Percentiles rank a stretch among this genome's conserved stretches.
Conservation (phyloP, 2,888 invertebrate genomes). For the Lepidochrysops patricia region DNA sequence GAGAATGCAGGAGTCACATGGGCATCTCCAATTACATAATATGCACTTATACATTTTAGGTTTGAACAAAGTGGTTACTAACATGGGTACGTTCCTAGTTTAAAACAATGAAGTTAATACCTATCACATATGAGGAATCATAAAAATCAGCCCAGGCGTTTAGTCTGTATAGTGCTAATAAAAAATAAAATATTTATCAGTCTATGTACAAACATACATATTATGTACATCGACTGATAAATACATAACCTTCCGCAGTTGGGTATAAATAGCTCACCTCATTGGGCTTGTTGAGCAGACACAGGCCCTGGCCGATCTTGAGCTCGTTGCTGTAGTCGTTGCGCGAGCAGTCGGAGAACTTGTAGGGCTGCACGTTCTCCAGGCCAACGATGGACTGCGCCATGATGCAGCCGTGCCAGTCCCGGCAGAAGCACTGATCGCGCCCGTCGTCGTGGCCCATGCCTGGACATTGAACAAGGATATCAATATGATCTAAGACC, state of each 20-base stretch:
- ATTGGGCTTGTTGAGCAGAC: slow-evolving; percentile 95
- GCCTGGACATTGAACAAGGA: slow-evolving; percentile 33
- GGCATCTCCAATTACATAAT: no score
- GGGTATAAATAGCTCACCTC: slow-evolving; percentile 73
- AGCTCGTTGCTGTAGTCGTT: slow-evolving; percentile 92
- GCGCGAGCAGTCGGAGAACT: slow-evolving; percentile 96
- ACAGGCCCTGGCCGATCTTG: slow-evolving; percentile 89
- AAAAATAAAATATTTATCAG: no score
- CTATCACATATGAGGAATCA: no score
- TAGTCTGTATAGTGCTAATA: no score
- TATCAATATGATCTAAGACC: neutral
- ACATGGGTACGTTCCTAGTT: no score
- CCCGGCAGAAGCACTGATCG: slow-evolving; percentile 90
- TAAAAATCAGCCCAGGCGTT: no score
- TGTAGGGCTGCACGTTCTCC: slow-evolving; percentile 95
- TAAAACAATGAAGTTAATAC: no score
- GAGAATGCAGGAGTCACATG: no score
- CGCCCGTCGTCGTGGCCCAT: slow-evolving; percentile 93
- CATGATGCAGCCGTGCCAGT: slow-evolving; percentile 98
- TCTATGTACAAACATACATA: no score
- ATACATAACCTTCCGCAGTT: neutral
- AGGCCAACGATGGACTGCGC: slow-evolving; percentile 92
- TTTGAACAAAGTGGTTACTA: no score
- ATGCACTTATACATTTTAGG: no score
- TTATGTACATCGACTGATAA: no score